Percentiles rank a stretch among this genome's conserved stretches.
These are phyloP conservation scores for Stichodactyla mertensii DNA, from an alignment of 64 coral and sea anemone species.

Conservation along the genomic window DNA sequence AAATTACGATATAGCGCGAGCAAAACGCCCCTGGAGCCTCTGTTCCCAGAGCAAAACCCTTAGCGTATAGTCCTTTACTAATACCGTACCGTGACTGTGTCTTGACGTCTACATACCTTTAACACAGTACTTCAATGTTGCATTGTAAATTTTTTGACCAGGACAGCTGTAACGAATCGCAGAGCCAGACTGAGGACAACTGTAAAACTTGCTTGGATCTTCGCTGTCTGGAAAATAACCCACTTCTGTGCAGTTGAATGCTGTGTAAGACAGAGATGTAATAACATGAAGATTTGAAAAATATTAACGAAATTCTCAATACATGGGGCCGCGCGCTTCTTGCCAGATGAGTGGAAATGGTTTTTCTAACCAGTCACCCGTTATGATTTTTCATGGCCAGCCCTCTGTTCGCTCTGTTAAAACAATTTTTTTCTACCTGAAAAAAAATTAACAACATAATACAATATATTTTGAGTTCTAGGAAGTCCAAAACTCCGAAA, in stretches of 20 bases:
- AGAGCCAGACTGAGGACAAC: neutral
- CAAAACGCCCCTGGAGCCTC: neutral
- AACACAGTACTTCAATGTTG: neutral
- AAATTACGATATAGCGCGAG: no score
- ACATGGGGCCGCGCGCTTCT: no score
- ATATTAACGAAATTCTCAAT: no score
- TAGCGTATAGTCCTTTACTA: neutral
- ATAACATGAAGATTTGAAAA: no score
- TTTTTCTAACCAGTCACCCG: no score
- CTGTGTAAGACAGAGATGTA: neutral
- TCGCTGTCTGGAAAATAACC: neutral
- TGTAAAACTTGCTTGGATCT: neutral
- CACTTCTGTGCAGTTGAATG: neutral
- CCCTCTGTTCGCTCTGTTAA: no score
- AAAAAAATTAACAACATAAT: no score
- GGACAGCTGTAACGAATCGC: neutral
- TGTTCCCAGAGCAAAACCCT: neutral
- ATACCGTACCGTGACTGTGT: neutral
- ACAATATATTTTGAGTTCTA: no score
- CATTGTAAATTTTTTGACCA: neutral
- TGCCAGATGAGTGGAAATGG: no score
- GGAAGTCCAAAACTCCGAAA: no score
- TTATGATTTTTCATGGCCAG: no score
- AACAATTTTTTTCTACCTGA: no score
- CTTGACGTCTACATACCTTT: neutral